Percentiles rank a stretch among this genome's conserved stretches.
Evolutionary conservation across 2,113 vertebrate genomes (phyloP).

Genomic region (Mobula hypostoma): DNA sequence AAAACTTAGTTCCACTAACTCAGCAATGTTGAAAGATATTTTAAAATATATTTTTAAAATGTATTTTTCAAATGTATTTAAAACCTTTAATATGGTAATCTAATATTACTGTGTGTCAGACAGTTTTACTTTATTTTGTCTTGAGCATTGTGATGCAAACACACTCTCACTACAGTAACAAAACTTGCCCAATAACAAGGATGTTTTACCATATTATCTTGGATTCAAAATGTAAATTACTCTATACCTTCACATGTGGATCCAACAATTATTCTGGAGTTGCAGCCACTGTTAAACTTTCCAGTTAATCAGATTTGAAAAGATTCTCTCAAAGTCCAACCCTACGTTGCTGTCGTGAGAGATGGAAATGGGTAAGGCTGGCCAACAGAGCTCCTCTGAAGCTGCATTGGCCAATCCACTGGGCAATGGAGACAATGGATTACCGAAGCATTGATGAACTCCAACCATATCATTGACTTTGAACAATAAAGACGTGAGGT

Average conservation of each 20-base stretch:
- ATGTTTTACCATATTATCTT: neutral
- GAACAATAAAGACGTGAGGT: no score
- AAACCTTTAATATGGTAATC: neutral
- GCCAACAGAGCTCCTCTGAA: no score
- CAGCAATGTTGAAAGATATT: neutral
- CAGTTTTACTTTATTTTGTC: neutral
- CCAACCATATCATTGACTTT: no score
- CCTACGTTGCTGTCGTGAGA: no score
- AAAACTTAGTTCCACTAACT: neutral
- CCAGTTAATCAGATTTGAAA: neutral
- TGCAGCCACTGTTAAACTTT: neutral
- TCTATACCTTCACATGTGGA: neutral
- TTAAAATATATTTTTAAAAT: neutral
- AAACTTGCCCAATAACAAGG: neutral
- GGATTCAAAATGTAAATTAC: neutral
- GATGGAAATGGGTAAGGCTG: no score
- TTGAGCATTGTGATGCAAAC: neutral
- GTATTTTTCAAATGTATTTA: neutral
- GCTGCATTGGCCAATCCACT: no score
- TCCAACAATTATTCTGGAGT: neutral
- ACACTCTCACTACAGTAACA: neutral
- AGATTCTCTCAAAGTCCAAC: no score
- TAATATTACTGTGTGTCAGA: neutral
- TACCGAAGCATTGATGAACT: no score
- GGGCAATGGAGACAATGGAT: no score